Conservation (phyloP, 2,113 vertebrate genomes). For the Psophia crepitans region DNA sequence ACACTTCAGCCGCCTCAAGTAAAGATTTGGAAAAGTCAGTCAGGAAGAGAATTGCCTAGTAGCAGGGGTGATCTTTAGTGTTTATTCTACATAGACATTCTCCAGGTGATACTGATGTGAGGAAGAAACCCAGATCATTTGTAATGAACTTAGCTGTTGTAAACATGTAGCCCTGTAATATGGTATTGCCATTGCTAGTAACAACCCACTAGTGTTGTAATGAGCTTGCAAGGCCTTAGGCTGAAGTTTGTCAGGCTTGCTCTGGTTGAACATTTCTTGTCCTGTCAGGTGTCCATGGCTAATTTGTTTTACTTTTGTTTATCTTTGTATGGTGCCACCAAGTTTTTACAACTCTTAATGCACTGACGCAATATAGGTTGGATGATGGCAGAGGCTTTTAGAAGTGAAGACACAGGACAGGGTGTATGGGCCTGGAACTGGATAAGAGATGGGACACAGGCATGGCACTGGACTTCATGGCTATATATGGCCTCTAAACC, state of each 20-base stretch:
- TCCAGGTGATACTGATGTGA: neutral
- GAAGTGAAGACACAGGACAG: neutral
- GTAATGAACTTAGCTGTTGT: neutral
- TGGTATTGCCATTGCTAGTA: neutral
- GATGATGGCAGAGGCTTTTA: neutral
- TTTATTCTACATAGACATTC: neutral
- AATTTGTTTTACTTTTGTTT: neutral
- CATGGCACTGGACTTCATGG: neutral
- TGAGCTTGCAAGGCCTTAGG: neutral
- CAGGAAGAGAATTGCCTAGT: neutral
- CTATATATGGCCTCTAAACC: neutral
- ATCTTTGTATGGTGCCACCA: neutral
- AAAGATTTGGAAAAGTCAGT: neutral
- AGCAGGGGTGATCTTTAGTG: neutral
- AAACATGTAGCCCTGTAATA: neutral
- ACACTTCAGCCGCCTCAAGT: neutral
- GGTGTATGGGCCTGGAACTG: neutral
- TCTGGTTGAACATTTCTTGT: neutral
- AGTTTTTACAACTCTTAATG: neutral
- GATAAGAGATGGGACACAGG: neutral
- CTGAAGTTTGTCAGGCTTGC: neutral
- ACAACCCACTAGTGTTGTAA: neutral
- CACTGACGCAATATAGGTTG: too few species aligned
- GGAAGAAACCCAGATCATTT: neutral
- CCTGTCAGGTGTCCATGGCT: neutral